phyloP scores from a whole-genome alignment of 2,888 invertebrate genomes.

The Steinernema hermaphroditum region DNA sequence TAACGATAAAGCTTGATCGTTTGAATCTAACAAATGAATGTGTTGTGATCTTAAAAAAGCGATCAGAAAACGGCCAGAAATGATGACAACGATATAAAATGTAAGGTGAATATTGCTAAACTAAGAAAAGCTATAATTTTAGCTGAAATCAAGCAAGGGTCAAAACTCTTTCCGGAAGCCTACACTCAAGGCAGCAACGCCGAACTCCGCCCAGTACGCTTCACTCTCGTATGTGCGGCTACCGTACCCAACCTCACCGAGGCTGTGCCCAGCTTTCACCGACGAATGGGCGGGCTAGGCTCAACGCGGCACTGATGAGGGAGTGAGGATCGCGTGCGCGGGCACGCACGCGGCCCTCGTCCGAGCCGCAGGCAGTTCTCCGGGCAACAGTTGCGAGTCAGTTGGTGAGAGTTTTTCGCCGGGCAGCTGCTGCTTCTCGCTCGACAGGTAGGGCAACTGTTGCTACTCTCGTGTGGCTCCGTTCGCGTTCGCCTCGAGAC shows the following conservation, averaged over 20 bases:
- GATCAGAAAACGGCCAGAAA: too few species aligned
- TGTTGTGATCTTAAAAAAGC: too few species aligned
- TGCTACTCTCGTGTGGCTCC: constrained; percentile 21
- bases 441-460: constrained; percentile 31
- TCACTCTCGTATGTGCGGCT: neutral
- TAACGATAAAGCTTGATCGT: too few species aligned
- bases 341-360: constrained; percentile 13
- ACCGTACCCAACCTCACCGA: constrained; percentile 4
- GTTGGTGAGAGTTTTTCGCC: constrained; percentile 31
- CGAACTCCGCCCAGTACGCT: constrained; percentile 4
- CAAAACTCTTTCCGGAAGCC: constrained; percentile 29
- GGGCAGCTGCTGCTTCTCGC: constrained; percentile 31
- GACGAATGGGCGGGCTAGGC: neutral
- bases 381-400: constrained; percentile 31
- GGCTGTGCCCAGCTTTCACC: neutral
- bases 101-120: neutral
- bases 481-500: neutral
- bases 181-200: neutral
- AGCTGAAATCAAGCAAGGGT: constrained; percentile 17
- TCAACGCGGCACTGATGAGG: neutral
- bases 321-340: constrained; percentile 24
- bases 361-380: constrained; percentile 31
- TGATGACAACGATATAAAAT: too few species aligned
- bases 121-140: constrained; percentile 22
- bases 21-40: too few species aligned